These are phyloP conservation scores for Tribolium castaneum DNA, from an alignment of 1,140 invertebrate species.

Conservation along the genomic window DNA sequence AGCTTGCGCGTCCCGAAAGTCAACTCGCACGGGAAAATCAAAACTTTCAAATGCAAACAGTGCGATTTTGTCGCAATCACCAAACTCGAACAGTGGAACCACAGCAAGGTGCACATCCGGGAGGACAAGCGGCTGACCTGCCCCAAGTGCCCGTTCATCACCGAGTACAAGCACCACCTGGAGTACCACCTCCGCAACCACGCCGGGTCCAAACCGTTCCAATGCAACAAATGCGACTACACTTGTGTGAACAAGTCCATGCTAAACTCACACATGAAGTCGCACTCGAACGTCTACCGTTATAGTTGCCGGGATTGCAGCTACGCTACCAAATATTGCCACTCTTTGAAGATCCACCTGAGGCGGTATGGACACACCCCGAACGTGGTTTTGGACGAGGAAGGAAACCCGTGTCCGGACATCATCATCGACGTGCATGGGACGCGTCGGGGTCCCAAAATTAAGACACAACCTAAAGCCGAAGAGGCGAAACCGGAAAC, in stretches of 20 bases:
- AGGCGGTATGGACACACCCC: constrained; percentile 92
- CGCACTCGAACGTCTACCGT: constrained; percentile 96
- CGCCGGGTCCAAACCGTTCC: constrained; percentile 95
- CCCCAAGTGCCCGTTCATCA: constrained; percentile 94
- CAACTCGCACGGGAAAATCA: constrained; percentile 86
- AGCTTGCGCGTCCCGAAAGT: constrained; percentile 76
- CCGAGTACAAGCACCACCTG: constrained; percentile 98
- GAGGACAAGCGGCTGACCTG: constrained; percentile 92
- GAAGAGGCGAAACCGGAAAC: constrained; percentile 41
- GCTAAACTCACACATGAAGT: constrained; percentile 98
- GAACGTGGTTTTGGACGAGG: constrained; percentile 86
- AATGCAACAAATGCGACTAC: constrained; percentile 92
- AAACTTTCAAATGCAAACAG: constrained; percentile 92
- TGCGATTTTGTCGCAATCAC: constrained; percentile 87
- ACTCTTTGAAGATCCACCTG: constrained; percentile 95
- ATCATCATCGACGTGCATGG: constrained; percentile 93
- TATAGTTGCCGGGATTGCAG: constrained; percentile 94
- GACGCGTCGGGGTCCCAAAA: constrained; percentile 84
- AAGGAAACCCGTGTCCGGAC: constrained; percentile 86
- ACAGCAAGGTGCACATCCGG: constrained; percentile 91
- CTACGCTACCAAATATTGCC: constrained; percentile 99
- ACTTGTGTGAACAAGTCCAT: constrained; percentile 99
- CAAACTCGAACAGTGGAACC: constrained; percentile 94
- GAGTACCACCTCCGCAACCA: constrained; percentile 98
- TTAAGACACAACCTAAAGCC: constrained; percentile 64